Base-by-base conservation (phyloP, 2,797 vertebrate species). In the Pterois miles region DNA sequence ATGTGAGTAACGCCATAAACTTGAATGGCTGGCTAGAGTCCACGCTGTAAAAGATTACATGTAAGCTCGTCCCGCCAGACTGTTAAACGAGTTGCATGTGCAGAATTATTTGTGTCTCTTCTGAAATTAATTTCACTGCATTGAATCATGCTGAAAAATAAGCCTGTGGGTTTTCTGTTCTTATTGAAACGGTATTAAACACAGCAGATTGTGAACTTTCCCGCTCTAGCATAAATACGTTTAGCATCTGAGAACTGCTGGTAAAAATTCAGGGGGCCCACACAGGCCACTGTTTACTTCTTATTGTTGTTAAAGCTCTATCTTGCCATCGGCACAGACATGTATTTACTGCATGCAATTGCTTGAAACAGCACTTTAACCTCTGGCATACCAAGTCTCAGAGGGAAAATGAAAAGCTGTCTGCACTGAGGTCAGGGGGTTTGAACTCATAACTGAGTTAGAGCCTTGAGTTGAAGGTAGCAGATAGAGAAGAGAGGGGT, bases 361-460 rank as follows among this genome's bases (percentile, higher is more conserved):
- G 27, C n/a, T 65, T 25, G 62, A 76, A 84, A 85, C 43, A 74
- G 43, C 65, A 65, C 70, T 74, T 71, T 81, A 89, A 74, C 83
- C 84, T 86, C 48, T 70, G 76, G 70, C 78, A 74, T 73, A 64
- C 70, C 18, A 72, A 70, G 63, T 57, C 67, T 81, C 67, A 68
- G 71, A 69, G 48, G 74, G 56, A 87, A 83, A 89, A 86, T 89
- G 83, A 89, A 91, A 88, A 77, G 36, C 58, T 76, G 74, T 84
- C 83, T 88, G 81, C 74, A 46, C 40, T 34, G 7, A 38, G 10
- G 20, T 62, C n/a, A 2, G 16, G 65, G 46, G 74, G 73, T 53
- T 84, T 84, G 52, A 84, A 76, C 56, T 82, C 66, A 82, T 84
- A 81, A 84, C 60, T 74, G 58, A 8, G 62, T 5, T 58, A 54